Evolutionary conservation across 2,888 invertebrate species (phyloP).

Genomic region (Rhingia campestris): DNA sequence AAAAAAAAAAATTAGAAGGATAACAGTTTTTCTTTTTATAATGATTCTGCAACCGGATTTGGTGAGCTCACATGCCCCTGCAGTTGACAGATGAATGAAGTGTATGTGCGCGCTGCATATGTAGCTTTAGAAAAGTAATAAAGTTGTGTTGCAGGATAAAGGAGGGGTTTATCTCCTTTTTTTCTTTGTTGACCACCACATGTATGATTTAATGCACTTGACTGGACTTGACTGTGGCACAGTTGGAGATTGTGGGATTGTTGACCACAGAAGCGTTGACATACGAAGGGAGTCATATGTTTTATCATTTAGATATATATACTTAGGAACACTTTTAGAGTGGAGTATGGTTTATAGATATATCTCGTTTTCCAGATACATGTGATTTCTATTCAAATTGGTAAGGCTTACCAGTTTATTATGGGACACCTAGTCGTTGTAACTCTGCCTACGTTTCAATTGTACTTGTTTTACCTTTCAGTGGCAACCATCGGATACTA

Average conservation of each 20-base stretch:
- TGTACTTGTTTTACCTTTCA: too few species aligned
- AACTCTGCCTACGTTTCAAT: too few species aligned
- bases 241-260: conserved; percentile 24
- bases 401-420: too few species aligned
- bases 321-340: too few species aligned
- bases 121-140: neutral
- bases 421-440: too few species aligned
- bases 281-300: neutral
- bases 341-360: too few species aligned
- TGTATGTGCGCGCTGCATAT: neutral
- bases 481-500: too few species aligned
- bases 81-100: conserved; percentile 28
- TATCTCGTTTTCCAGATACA: too few species aligned
- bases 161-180: neutral
- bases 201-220: conserved; percentile 35
- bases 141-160: conserved; percentile 9
- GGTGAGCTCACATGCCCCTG: conserved; percentile 7
- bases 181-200: conserved; percentile 18
- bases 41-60: conserved; percentile 20
- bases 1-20: too few species aligned
- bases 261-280: conserved; percentile 30
- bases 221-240: conserved; percentile 18
- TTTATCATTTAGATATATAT: too few species aligned
- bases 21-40: conserved; percentile 7
- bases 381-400: too few species aligned